Base-by-base conservation (phyloP, 1,140 invertebrate species). In the Drosophila pachea region DNA sequence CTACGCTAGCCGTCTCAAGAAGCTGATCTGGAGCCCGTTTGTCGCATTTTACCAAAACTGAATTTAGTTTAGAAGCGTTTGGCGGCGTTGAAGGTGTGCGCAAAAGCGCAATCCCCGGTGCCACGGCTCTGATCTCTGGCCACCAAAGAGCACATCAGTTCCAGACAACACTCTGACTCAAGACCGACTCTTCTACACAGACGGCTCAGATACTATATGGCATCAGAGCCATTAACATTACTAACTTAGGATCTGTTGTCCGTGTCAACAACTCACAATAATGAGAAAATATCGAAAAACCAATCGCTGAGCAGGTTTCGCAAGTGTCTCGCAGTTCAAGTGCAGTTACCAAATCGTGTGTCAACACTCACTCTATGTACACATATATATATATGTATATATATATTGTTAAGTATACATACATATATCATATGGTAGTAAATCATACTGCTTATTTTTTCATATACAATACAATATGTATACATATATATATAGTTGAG, bases 31-130 rank as follows among this genome's bases (percentile, higher is more conserved):
- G 62, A 84, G 83, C 83, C 81, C 83, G 83, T 84, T 87, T 87
- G 78, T 84, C 84, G 78, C 75, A 75, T 87, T 87, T 83, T 76
- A 87, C 83, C 83, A 83, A 87, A 87, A 87, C 86, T 86, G 75
- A 87, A 87, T 81, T 87, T 87, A 87, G 84, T 87, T 87, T 87
- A 81, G 84, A 86, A 86, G 84, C 86, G 84, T 88, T 87, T 87
- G 84, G 84, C 81, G 81, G 81, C 79, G 79, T 87, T 76, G 79
- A 83, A 87, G 84, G 84, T 88, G 86, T 84, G 76, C 76, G 76
- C 79, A 67, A 70, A 73, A 66, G 71, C 62, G 81, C 73, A 84
- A 76, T 79, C 79, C 78, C 79, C 78, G 78, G 78, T 71, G 78
- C 63, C 74, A 42, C 45, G 49, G 65, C 62, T 59, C 67, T 52